Base-by-base conservation (phyloP, 2,888 invertebrate species). In the Syrphus vitripennis region DNA sequence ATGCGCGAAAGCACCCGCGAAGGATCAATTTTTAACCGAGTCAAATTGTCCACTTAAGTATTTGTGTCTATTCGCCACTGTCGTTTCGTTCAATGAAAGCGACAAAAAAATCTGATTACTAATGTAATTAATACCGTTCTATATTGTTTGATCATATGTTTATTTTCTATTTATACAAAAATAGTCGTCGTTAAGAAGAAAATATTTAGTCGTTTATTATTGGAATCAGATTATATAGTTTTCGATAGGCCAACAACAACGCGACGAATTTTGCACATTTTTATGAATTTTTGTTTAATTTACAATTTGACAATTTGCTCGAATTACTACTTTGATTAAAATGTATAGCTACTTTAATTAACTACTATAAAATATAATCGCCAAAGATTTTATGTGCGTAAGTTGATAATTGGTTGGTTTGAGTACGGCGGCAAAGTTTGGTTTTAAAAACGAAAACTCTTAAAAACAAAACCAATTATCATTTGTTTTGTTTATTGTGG, bases 1-100 rank as follows among this genome's bases (percentile, higher is more conserved):
- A 75, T 75, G 55, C 70, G 70, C 79, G 74, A 80, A 65, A 31
- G 34, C 70, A 83, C 70, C 55, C 80, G 80, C 80, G 75, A 75
- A 31, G 40, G 31, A 70, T 55, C 40, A 70, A 74, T 75, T 24
- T 70, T 65, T 42, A 53, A 26, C 37, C 61, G 65, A 65, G 34
- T 57, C 63, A 26, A 67, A 80, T 83, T 79, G 50, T 63, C 34
- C 55, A 65, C 63, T 83, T 65, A 19, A 50, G 14, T 34, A 42
- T 29, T 5, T 48, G 0, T 19, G 12, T 31, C 19, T 57, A 34
- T 34, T 19, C 19, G 19, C 61, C 48, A 21, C 21, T 12, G 4
- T 6, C 24, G 7, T 9, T 24, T 24, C 19, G 21, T 5, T 34
- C 21, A 40, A 31, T 48, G n/a, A n/a, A n/a, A 80, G 29, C 6